Evolutionary conservation across 2,888 invertebrate species (phyloP).

Genomic region (Ganaspis brasiliensis): DNA sequence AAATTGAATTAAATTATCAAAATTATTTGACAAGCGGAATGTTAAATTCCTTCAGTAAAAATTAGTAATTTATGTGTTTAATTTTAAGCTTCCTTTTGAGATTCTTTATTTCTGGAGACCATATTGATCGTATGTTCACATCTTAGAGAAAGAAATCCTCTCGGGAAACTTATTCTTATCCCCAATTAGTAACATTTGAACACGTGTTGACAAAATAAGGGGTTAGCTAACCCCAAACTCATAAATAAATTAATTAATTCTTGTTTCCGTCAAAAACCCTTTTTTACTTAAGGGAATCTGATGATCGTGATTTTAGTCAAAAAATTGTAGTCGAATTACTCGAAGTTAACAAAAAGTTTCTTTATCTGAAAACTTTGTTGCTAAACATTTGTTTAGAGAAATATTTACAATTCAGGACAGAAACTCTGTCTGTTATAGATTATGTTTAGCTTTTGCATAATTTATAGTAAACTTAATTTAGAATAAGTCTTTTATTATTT

Average conservation of each 20-base stretch:
- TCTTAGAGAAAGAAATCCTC: conserved; percentile 6
- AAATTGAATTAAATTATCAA: not conserved
- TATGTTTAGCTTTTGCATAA: too few species aligned
- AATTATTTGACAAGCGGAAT: conserved; percentile 20
- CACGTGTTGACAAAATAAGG: conserved; percentile 20
- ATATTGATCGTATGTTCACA: conserved; percentile 30
- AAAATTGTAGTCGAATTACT: too few species aligned
- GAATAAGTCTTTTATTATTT: not conserved
- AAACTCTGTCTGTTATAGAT: too few species aligned
- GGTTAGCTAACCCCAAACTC: conserved; percentile 22
- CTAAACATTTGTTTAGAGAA: too few species aligned
- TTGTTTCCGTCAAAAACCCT: not conserved
- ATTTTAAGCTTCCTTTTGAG: conserved; percentile 18
- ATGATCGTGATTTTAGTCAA: too few species aligned
- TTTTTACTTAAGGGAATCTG: not conserved
- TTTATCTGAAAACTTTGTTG: too few species aligned
- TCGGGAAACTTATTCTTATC: conserved; percentile 5
- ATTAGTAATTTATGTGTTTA: conserved; percentile 35
- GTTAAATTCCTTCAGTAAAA: conserved; percentile 31
- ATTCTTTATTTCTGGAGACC: conserved; percentile 25
- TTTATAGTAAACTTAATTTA: not conserved
- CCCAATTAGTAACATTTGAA: not conserved
- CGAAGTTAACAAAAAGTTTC: too few species aligned
- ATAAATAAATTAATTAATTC: conserved; percentile 20
- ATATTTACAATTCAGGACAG: too few species aligned